phyloP scores from a whole-genome alignment of 1,140 invertebrate genomes.

The Drosophila rufa region DNA sequence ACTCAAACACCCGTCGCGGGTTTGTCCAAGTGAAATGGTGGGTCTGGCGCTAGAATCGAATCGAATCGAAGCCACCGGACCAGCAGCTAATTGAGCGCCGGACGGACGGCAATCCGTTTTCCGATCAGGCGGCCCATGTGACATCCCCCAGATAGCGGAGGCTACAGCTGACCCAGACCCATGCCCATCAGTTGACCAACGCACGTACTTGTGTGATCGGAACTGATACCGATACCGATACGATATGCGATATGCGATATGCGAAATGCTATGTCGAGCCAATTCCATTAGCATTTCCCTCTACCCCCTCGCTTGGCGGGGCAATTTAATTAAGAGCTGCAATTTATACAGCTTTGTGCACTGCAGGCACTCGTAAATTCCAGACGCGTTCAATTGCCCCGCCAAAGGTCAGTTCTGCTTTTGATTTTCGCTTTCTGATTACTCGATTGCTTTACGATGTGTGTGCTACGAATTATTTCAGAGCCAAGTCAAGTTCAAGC shows the following conservation, averaged over 20 bases:
- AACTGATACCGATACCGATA: constrained; percentile 50
- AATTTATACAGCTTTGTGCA: constrained; percentile 63
- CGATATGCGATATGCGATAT: constrained; percentile 18
- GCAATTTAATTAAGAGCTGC: constrained; percentile 72
- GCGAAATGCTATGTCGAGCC: constrained; percentile 39
- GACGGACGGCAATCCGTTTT: constrained; percentile 24
- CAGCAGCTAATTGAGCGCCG: constrained; percentile 38
- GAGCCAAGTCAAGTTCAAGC: constrained; percentile 7
- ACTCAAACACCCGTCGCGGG: background rate
- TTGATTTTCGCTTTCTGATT: constrained; percentile 49
- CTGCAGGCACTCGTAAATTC: constrained; percentile 67
- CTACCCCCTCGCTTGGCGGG: background rate
- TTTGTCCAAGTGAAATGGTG: constrained; percentile 33
- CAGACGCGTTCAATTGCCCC: constrained; percentile 64
- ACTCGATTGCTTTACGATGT: constrained; percentile 17
- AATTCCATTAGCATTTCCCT: constrained; percentile 25
- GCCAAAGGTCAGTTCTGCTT: constrained; percentile 60
- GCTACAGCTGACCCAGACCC: constrained; percentile 19
- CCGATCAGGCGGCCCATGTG: constrained; percentile 55
- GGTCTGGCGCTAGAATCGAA: constrained; percentile 10
- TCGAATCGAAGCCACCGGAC: constrained; percentile 16
- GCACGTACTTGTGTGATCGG: constrained; percentile 57
- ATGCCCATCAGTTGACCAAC: constrained; percentile 47
- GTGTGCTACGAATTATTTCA: background rate
- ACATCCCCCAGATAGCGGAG: constrained; percentile 16